Base-by-base conservation (phyloP, 2,888 invertebrate species). In the Caenorhabditis auriculariae region DNA sequence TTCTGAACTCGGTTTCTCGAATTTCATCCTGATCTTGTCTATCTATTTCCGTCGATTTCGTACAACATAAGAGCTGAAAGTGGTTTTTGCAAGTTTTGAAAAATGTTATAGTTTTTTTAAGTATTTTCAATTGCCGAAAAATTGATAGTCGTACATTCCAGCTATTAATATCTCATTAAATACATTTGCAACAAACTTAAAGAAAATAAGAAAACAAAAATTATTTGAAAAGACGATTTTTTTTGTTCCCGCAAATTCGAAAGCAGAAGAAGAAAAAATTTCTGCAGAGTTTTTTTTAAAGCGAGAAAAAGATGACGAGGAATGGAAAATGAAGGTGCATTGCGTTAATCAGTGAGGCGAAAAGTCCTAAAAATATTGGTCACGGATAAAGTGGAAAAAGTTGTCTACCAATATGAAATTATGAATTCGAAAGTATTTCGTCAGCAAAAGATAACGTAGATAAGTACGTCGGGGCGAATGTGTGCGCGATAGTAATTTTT, bases 141-240 rank as follows among this genome's bases (percentile, higher is more conserved):
- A n/a, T n/a, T n/a, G n/a, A n/a, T n/a, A n/a, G n/a, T n/a, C n/a
- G n/a, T n/a, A n/a, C n/a, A n/a, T n/a, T n/a, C n/a, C n/a, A n/a
- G n/a, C n/a, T n/a, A n/a, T n/a, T n/a, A n/a, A n/a, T n/a, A n/a
- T n/a, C n/a, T n/a, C n/a, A n/a, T n/a, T n/a, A n/a, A n/a, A n/a
- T n/a, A n/a, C n/a, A n/a, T n/a, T n/a, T n/a, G n/a, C n/a, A n/a
- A n/a, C n/a, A n/a, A n/a, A n/a, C n/a, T n/a, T n/a, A n/a, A n/a
- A n/a, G n/a, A n/a, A n/a, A 54, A 59, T 54, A 59, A 54, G 54
- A 54, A 59, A 47, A 59, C 60, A 51, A 47, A 28, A 41, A 43
- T 38, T 35, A 41, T 54, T 41, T 26, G 21, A 23, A 6, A 28
- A 17, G 6, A n/a, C 23, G 47, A 46, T 2, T 2, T 21, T 21